Evolutionary conservation across 2,113 vertebrate species (phyloP), one percentile per base, ranked within the genome.

Genomic region (Apaloderma vittatum): DNA sequence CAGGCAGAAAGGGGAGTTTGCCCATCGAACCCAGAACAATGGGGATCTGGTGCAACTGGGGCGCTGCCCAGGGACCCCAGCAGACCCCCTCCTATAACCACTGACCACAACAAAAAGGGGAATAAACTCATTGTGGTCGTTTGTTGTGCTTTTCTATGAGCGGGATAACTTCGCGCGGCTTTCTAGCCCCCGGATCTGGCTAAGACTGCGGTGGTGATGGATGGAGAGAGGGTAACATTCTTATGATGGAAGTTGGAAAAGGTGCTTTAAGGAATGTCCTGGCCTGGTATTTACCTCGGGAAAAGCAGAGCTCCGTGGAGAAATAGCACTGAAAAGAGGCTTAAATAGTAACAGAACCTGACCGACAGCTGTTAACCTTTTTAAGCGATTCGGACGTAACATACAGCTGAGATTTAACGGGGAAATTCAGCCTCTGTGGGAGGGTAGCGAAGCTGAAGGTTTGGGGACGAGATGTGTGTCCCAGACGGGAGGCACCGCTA

Each of bases 111-210:
- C 20, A 5, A 34, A 32, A 27, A 40, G 43, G 52, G 51, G 45
- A 12, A 15, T 2, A 2, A 40, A 16, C 37, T 15, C 37, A 0
- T 15, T 0, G 21, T 2, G 43, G 51, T 5, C 1, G 1, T 34
- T 43, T 49, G 15, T 3, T 3, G 20, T 3, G 61, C 34, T 87
- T 59, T 65, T 15, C 45, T 7, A 6, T 52, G 59, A 4, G 57
- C 21, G 52, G 32, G 6, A 8, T 2, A 65, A 21, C 27, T 93
- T 66, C 3, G 78, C 2, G 26, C 3, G 24, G 32, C 3, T 86
- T 65, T 34, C 34, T 7, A 4, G 55, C 15, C 2, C 36, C 34
- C 26, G 19, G 49, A 3, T 36, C 62, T 18, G 10, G 4, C 51
- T 8, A 0, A 15, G 82, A 27, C 32, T 59, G 67, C 12, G 54